A percentile compares a stretch with the other conserved stretches of the same genome.
These are phyloP conservation scores for Harpalus rufipes DNA, from an alignment of 2,888 invertebrate genomes.

Conservation along the genomic window DNA sequence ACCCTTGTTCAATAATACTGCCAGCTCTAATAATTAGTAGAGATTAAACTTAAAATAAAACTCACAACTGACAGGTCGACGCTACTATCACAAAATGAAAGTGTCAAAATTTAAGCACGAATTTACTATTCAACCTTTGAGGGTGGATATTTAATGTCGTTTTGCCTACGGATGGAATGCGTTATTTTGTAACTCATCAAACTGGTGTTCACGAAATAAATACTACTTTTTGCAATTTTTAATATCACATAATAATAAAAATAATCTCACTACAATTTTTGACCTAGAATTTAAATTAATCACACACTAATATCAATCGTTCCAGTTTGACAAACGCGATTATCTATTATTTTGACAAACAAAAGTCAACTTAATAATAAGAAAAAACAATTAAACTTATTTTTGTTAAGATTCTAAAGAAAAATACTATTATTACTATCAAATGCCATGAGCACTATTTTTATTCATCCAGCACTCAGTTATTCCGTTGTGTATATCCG, in stretches of 20 bases:
- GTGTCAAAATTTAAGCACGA: constrained; percentile 35
- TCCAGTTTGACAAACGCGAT: constrained; percentile 48
- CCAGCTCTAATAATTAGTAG: constrained; percentile 72
- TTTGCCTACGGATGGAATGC: constrained; percentile 50
- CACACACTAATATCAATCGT: constrained; percentile 49
- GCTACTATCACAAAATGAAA: constrained; percentile 63
- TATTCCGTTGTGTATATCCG: constrained; percentile 37
- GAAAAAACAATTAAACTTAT: constrained; percentile 32
- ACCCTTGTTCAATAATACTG: constrained; percentile 76
- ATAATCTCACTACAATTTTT: constrained; percentile 51
- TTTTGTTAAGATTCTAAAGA: constrained; percentile 25
- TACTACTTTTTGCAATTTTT: constrained; percentile 42
- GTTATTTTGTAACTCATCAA: constrained; percentile 50
- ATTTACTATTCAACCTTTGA: constrained; percentile 15
- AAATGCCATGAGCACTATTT: constrained; percentile 37
- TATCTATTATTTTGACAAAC: constrained; percentile 47
- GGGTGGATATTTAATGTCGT: constrained; percentile 23
- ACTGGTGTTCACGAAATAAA: constrained; percentile 29
- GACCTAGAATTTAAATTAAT: constrained; percentile 39
- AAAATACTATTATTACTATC: constrained; percentile 36
- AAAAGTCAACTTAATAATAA: constrained; percentile 37
- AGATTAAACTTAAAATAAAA: constrained; percentile 68
- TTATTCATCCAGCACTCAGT: constrained; percentile 19
- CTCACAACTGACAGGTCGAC: constrained; percentile 59
- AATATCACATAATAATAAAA: constrained; percentile 42